phyloP scores from a whole-genome alignment of 2,888 invertebrate species.

The Clistopyga incitator region DNA sequence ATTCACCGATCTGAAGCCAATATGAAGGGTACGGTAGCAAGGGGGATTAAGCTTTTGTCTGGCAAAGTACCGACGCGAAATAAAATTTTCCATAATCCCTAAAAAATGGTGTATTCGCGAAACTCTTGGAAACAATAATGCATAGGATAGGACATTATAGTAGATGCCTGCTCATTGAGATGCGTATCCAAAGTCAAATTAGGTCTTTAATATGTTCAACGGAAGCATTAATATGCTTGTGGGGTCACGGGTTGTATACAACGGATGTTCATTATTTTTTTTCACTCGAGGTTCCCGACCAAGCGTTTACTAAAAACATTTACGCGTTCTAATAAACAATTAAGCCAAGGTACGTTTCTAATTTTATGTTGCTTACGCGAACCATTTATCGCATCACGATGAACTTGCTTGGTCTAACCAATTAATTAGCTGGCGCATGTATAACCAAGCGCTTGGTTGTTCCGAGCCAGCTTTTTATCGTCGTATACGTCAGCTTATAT shows the following conservation, averaged over 20 bases:
- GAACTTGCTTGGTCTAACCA: too few relatives aligned
- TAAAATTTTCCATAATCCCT: background rate
- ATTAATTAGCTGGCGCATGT: too few relatives aligned
- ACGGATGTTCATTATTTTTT: conserved; percentile 31
- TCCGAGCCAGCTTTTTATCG: too few relatives aligned
- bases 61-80: background rate
- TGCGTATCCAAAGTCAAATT: conserved; percentile 59
- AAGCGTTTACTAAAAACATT: conserved; percentile 21
- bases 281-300: background rate
- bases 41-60: background rate
- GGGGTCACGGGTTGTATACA: conserved; percentile 51
- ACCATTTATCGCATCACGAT: too few relatives aligned
- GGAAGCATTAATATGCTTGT: conserved; percentile 61
- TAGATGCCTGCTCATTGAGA: background rate
- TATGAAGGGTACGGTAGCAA: background rate
- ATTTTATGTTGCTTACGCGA: too few relatives aligned
- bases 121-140: background rate
- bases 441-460: too few relatives aligned
- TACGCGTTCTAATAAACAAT: too few relatives aligned
- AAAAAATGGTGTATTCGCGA: background rate
- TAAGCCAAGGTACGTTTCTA: too few relatives aligned
- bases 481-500: too few relatives aligned
- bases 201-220: conserved; percentile 57
- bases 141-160: background rate
- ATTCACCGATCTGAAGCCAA: background rate